Percentiles rank a stretch among this genome's conserved stretches.
phyloP scores from a whole-genome alignment of 1,140 invertebrate genomes.

The Pseudomyrmex flavicornis region DNA sequence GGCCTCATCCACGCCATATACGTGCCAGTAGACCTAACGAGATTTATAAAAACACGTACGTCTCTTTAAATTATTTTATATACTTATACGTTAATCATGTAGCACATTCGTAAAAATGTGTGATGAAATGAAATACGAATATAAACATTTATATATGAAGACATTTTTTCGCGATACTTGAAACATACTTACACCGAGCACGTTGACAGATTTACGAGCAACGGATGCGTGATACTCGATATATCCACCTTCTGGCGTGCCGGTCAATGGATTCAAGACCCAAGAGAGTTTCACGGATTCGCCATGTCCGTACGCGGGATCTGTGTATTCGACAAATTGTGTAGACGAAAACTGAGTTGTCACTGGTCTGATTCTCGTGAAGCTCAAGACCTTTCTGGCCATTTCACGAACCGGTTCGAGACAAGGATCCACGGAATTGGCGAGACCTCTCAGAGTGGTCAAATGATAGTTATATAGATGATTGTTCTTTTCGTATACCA shows the following conservation, averaged over 20 bases:
- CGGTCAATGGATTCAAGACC: slow-evolving; percentile 63
- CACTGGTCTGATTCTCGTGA: slow-evolving; percentile 67
- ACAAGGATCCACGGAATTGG: slow-evolving; percentile 80
- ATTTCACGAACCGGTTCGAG: slow-evolving; percentile 71
- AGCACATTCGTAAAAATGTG: too few species aligned
- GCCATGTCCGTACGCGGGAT: slow-evolving; percentile 75
- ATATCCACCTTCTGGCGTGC: slow-evolving; percentile 66
- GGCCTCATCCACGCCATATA: slow-evolving; percentile 57
- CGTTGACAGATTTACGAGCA: slow-evolving; percentile 55
- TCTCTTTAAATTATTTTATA: not conserved
- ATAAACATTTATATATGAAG: too few species aligned
- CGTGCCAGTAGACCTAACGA: slow-evolving; percentile 69
- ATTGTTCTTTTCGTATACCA: slow-evolving; percentile 79
- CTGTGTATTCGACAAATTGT: slow-evolving; percentile 71
- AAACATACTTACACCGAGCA: slow-evolving; percentile 67
- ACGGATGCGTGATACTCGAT: slow-evolving; percentile 47
- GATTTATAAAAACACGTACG: not conserved
- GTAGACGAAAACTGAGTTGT: slow-evolving; percentile 63
- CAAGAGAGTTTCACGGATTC: slow-evolving; percentile 63
- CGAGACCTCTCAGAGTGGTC: slow-evolving; percentile 80
- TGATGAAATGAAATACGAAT: too few species aligned
- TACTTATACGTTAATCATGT: not conserved
- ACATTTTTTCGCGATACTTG: too few species aligned
- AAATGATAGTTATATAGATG: slow-evolving; percentile 84
- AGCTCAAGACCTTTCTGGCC: slow-evolving; percentile 72